A percentile compares a stretch with the other conserved stretches of the same genome.
These are phyloP conservation scores for Cylindroiulus punctatus DNA, from an alignment of 2,888 invertebrate species.

Conservation along the genomic window DNA sequence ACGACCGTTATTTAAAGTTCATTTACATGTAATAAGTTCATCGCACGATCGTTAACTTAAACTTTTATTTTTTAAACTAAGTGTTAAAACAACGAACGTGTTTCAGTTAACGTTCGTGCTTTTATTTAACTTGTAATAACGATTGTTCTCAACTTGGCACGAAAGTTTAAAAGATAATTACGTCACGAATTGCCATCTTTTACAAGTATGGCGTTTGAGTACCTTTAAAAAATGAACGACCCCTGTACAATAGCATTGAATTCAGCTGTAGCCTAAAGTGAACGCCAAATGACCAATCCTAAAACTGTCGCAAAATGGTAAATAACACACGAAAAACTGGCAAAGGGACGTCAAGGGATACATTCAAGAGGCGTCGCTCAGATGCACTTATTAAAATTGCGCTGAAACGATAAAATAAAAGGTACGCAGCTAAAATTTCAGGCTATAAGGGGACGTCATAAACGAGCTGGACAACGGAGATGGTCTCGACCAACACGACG, in stretches of 20 bases:
- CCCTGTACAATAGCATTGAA: background rate
- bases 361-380: conserved; percentile 15
- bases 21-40: too few species aligned
- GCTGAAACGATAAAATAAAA: conserved; percentile 32
- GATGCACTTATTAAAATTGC: conserved; percentile 32
- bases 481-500: background rate
- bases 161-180: too few species aligned
- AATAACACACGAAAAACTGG: background rate
- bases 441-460: conserved; percentile 4
- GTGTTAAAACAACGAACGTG: too few species aligned
- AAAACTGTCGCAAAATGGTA: conserved; percentile 27
- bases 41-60: too few species aligned
- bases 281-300: conserved; percentile 32
- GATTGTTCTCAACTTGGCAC: too few species aligned
- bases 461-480: conserved; percentile 4
- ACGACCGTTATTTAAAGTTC: too few species aligned
- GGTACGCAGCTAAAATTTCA: conserved; percentile 12
- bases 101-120: too few species aligned
- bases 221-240: background rate
- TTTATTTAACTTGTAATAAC: too few species aligned
- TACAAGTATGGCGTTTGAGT: background rate
- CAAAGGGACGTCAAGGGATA: conserved; percentile 20
- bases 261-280: background rate
- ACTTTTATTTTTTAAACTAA: too few species aligned
- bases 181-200: too few species aligned